Conservation (phyloP, 2,797 vertebrate genomes). For the Furcifer pardalis region DNA sequence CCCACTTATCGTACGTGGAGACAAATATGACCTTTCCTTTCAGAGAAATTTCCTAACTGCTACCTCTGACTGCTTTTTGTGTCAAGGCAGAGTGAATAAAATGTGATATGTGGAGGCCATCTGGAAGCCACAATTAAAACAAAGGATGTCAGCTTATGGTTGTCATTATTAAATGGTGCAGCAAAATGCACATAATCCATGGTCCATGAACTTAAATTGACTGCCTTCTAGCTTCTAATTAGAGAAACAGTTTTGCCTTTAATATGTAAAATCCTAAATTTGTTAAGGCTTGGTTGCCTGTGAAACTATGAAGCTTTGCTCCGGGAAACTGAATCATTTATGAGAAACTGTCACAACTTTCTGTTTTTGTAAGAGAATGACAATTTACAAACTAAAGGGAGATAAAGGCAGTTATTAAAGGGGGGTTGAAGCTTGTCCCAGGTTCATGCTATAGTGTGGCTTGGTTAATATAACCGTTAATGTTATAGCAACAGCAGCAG, state of each 20-base stretch:
- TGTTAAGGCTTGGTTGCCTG: neutral
- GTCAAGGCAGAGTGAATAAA: conserved; percentile 18
- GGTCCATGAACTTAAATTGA: conserved; percentile 27
- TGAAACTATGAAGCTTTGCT: conserved; percentile 9
- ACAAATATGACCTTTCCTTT: conserved; percentile 9
- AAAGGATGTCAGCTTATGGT: conserved; percentile 24
- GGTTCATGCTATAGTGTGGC: neutral
- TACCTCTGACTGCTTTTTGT: neutral
- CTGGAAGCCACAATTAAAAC: conserved; percentile 28
- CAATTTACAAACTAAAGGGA: neutral
- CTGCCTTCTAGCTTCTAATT: conserved; percentile 40
- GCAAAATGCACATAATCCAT: conserved; percentile 41
- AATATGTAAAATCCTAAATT: conserved; percentile 17
- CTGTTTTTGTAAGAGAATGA: neutral
- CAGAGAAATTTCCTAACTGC: conserved; percentile 4
- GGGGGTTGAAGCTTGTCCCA: neutral
- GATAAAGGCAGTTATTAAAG: neutral
- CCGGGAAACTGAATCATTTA: neutral
- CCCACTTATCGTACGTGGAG: neutral
- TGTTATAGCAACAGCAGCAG: neutral
- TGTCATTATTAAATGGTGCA: conserved; percentile 40
- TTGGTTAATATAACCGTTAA: neutral
- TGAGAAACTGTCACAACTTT: neutral
- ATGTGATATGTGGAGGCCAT: conserved; percentile 24
- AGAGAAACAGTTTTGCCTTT: conserved; percentile 19